Evolutionary conservation across 2,888 invertebrate species (phyloP).

Genomic region (Lepidocyrtoides sp.): DNA sequence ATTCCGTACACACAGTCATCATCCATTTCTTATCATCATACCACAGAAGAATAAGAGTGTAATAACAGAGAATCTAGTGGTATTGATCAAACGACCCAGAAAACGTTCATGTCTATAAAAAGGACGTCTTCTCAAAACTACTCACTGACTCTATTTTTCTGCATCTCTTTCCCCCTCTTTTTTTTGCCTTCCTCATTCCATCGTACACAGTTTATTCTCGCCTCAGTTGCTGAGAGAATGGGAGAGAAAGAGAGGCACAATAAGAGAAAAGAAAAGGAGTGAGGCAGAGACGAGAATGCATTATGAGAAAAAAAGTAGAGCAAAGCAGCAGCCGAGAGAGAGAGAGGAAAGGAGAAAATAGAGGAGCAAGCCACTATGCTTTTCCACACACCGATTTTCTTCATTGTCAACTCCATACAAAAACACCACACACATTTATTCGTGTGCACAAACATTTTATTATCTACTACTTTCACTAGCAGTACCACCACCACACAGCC

Average conservation of each 20-base stretch:
- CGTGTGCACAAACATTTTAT: conserved; percentile 55
- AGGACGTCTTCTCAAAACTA: conserved; percentile 69
- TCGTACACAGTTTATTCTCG: conserved; percentile 59
- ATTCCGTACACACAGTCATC: conserved; percentile 6
- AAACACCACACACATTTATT: conserved; percentile 44
- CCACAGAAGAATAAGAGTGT: conserved; percentile 59
- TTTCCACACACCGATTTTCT: conserved; percentile 61
- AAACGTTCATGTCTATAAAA: conserved; percentile 74
- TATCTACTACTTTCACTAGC: conserved; percentile 24
- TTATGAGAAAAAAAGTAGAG: conserved; percentile 66
- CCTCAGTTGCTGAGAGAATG: conserved; percentile 64
- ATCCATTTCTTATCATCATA: conserved; percentile 68
- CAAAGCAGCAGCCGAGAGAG: conserved; percentile 7
- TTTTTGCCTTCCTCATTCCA: conserved; percentile 38
- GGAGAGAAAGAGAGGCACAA: conserved; percentile 41
- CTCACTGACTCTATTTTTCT: conserved; percentile 71
- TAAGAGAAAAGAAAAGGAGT: conserved; percentile 38
- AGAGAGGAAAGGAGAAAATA: conserved; percentile 39
- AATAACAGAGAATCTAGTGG: conserved; percentile 70
- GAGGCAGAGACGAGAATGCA: conserved; percentile 61
- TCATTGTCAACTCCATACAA: conserved; percentile 70
- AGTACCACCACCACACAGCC: not conserved
- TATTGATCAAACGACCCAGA: conserved; percentile 82
- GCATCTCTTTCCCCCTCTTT: conserved; percentile 58
- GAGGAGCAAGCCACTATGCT: conserved; percentile 30